These are phyloP conservation scores for Zygothrica quintamaculata DNA, from an alignment of 2,888 invertebrate species.

Conservation along the genomic window DNA sequence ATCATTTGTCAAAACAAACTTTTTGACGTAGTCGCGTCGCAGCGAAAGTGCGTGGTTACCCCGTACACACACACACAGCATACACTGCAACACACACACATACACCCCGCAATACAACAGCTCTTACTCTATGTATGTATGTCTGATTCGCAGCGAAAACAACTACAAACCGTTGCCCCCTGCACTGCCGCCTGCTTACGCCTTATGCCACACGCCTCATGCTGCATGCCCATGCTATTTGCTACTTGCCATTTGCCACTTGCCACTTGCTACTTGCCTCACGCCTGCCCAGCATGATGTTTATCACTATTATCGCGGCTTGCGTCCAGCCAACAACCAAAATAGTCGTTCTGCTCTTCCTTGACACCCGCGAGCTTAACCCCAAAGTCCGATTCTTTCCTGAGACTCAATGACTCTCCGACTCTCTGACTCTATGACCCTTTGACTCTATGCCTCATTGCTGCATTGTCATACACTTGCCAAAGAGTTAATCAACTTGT, in stretches of 20 bases:
- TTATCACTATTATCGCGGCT: conserved; percentile 73
- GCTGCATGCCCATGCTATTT: conserved; percentile 1
- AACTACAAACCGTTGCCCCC: conserved; percentile 32
- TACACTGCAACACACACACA: neutral
- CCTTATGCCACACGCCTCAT: neutral
- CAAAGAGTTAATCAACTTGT: conserved; percentile 15
- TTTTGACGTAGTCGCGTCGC: conserved; percentile 69
- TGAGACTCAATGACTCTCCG: conserved; percentile 1
- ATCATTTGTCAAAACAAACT: conserved; percentile 79
- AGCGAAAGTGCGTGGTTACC: conserved; percentile 68
- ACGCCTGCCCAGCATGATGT: conserved; percentile 50
- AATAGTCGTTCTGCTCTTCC: conserved; percentile 19
- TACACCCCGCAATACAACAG: neutral
- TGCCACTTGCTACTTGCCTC: conserved; percentile 34
- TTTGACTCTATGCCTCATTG: conserved; percentile 8
- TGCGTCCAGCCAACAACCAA: conserved; percentile 42
- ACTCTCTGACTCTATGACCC: too few species aligned
- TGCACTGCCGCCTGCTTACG: neutral
- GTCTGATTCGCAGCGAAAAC: conserved; percentile 11
- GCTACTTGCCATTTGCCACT: conserved; percentile 6
- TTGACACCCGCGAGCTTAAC: neutral
- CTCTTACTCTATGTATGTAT: neutral
- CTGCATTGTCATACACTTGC: conserved; percentile 21
- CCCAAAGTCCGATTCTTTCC: neutral
- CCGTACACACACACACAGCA: neutral